A percentile compares a stretch with the other conserved stretches of the same genome.
These are phyloP conservation scores for Orchesellides sinensis DNA, from an alignment of 2,888 invertebrate species.

Conservation along the genomic window DNA sequence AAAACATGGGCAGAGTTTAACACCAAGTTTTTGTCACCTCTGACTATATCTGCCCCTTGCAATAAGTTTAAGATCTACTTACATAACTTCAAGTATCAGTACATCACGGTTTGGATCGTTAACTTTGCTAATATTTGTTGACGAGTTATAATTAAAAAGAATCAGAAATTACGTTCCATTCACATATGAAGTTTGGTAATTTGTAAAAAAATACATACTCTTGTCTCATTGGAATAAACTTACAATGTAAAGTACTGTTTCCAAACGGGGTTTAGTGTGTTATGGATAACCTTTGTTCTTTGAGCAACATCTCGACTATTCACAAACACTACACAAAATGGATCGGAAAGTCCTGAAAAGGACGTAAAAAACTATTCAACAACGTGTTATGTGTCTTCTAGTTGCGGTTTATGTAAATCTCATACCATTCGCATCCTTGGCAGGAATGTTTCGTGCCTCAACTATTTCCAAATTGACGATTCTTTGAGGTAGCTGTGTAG, in stretches of 20 bases:
- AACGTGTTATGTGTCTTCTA: neutral
- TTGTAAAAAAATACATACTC: too few species aligned
- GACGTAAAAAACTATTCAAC: neutral
- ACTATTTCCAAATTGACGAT: slow-evolving; percentile 64
- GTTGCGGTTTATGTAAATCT: neutral
- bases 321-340: slow-evolving; percentile 59
- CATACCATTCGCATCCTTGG: slow-evolving; percentile 59
- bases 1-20: neutral
- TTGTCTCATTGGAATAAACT: neutral
- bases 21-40: neutral
- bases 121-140: slow-evolving; percentile 50
- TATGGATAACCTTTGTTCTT: slow-evolving; percentile 35
- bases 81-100: slow-evolving; percentile 58
- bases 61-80: slow-evolving; percentile 4
- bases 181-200: too few species aligned
- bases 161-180: too few species aligned
- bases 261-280: slow-evolving; percentile 60
- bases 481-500: slow-evolving; percentile 42
- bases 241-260: slow-evolving; percentile 65
- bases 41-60: neutral
- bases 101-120: slow-evolving; percentile 40
- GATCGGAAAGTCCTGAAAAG: slow-evolving; percentile 51
- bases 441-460: slow-evolving; percentile 57
- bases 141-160: too few species aligned
- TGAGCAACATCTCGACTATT: slow-evolving; percentile 55